Conservation (phyloP, 2,113 vertebrate species). For the Heterotis niloticus region DNA sequence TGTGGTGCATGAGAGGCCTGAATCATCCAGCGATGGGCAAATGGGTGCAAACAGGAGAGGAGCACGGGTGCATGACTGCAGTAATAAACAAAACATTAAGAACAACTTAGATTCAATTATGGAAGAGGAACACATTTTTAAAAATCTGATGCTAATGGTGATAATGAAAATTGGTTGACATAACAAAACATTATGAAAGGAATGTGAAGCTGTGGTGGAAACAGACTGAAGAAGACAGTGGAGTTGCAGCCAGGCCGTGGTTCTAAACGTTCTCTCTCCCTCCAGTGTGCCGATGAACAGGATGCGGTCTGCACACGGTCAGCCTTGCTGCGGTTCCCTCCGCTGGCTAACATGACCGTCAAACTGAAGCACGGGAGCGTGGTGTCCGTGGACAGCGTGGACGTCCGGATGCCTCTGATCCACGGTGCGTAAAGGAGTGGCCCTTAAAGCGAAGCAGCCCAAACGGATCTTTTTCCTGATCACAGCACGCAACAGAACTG, state of each 20-base stretch:
- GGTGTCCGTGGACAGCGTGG: conserved; percentile 80
- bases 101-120: neutral
- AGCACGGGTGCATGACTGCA: neutral
- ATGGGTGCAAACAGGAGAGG: neutral
- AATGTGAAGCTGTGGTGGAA: neutral
- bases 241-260: neutral
- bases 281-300: conserved; percentile 88
- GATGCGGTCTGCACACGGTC: conserved; percentile 89
- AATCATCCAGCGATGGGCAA: too few species aligned
- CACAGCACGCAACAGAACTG: too few species aligned
- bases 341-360: conserved; percentile 71
- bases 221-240: too few species aligned
- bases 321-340: conserved; percentile 67
- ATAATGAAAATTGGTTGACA: neutral
- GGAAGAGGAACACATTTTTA: too few species aligned
- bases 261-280: conserved; percentile 26
- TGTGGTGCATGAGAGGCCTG: neutral
- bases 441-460: neutral
- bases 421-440: conserved; percentile 65
- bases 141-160: neutral
- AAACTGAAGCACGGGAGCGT: conserved; percentile 88
- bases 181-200: neutral
- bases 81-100: neutral
- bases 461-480: neutral
- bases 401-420: conserved; percentile 79